Evolutionary conservation across 2,888 invertebrate genomes (phyloP).

Genomic region (Orthonevra nobilis): DNA sequence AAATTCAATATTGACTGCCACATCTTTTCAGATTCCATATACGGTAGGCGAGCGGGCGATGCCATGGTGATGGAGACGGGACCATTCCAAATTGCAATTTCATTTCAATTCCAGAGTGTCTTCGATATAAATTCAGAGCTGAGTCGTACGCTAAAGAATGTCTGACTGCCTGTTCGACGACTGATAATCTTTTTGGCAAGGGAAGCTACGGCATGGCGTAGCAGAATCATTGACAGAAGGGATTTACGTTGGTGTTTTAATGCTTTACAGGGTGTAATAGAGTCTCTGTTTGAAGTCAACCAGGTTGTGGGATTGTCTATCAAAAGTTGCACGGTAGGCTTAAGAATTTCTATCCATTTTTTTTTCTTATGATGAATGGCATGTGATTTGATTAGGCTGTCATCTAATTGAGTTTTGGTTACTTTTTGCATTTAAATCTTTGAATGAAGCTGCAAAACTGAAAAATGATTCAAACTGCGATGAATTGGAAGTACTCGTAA

Average conservation of each 20-base stretch:
- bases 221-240: slow-evolving; percentile 36
- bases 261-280: slow-evolving; percentile 43
- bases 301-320: not conserved
- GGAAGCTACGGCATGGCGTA: slow-evolving; percentile 14
- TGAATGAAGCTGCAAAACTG: too few relatives aligned
- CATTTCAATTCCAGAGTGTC: slow-evolving; percentile 66
- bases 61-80: not conserved
- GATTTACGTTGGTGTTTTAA: slow-evolving; percentile 47
- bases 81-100: slow-evolving; percentile 61
- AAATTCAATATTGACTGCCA: slow-evolving; percentile 65
- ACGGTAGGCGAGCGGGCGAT: slow-evolving; percentile 12
- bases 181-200: slow-evolving; percentile 56
- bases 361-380: too few relatives aligned
- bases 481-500: too few relatives aligned
- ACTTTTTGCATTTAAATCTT: too few relatives aligned
- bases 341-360: not conserved
- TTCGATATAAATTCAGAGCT: slow-evolving; percentile 49
- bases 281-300: slow-evolving; percentile 13
- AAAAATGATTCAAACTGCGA: too few relatives aligned
- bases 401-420: too few relatives aligned
- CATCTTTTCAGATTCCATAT: slow-evolving; percentile 44
- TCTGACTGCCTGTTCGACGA: slow-evolving; percentile 49
- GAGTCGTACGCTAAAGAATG: slow-evolving; percentile 50
- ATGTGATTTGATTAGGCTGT: too few relatives aligned
- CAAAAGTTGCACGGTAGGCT: not conserved